phyloP scores from a whole-genome alignment of 1,140 invertebrate species.

The Drosophila elegans region DNA sequence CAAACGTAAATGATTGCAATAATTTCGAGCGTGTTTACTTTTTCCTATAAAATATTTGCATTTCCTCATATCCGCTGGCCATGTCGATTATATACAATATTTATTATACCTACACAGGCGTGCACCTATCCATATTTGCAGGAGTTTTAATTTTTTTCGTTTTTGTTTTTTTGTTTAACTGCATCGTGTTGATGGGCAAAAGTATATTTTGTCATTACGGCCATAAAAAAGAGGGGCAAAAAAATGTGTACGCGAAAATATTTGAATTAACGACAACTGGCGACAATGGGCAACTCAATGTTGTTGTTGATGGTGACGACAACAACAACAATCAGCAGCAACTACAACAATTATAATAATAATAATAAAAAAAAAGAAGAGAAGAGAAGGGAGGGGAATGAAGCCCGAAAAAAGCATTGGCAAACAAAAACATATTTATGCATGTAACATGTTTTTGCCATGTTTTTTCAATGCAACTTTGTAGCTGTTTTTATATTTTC shows the following conservation, averaged over 20 bases:
- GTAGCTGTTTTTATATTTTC: constrained; percentile 8
- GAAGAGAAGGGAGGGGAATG: neutral
- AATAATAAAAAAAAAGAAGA: constrained; percentile 53
- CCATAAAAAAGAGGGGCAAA: constrained; percentile 43
- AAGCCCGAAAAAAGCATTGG: constrained; percentile 32
- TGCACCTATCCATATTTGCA: constrained; percentile 35
- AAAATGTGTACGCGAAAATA: constrained; percentile 45
- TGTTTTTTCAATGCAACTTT: constrained; percentile 41
- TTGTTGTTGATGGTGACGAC: constrained; percentile 59
- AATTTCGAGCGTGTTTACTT: constrained; percentile 45
- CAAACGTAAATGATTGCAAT: constrained; percentile 49
- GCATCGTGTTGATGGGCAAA: constrained; percentile 69
- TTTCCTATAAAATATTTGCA: constrained; percentile 50
- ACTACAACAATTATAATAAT: constrained; percentile 52
- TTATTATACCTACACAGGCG: constrained; percentile 36
- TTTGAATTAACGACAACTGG: constrained; percentile 73
- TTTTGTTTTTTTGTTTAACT: constrained; percentile 21
- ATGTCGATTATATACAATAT: constrained; percentile 49
- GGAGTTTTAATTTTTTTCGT: constrained; percentile 39
- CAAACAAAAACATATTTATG: constrained; percentile 54
- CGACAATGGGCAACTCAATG: constrained; percentile 70
- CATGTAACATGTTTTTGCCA: constrained; percentile 52
- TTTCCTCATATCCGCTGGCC: constrained; percentile 37
- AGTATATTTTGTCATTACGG: constrained; percentile 76
- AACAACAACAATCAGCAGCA: constrained; percentile 23